A percentile compares a stretch with the other conserved stretches of the same genome.
phyloP scores from a whole-genome alignment of 2,113 vertebrate genomes.

The Polypterus senegalus region DNA sequence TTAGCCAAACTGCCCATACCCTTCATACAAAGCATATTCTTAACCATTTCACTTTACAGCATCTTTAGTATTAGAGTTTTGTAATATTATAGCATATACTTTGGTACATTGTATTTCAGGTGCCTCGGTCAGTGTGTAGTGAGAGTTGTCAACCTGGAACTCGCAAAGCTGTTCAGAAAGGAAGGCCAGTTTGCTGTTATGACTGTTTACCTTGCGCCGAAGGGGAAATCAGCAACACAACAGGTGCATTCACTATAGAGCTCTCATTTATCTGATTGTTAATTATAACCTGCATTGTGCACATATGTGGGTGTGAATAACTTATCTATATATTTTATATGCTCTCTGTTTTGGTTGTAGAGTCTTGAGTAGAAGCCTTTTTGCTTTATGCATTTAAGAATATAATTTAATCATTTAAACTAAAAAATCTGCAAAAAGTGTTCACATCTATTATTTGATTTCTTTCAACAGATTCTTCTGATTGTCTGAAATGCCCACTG shows the following conservation, averaged over 20 bases:
- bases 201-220: conserved; percentile 21
- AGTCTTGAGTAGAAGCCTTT: no score
- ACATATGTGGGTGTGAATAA: no score
- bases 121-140: conserved; percentile 17
- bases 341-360: no score
- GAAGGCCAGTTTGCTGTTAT: conserved; percentile 21
- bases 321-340: no score
- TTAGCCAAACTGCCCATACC: not conserved
- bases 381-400: not conserved
- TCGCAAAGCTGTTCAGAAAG: conserved; percentile 18
- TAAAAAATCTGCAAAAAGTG: no score
- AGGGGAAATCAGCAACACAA: conserved; percentile 22
- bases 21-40: not conserved
- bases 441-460: not conserved
- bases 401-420: no score
- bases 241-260: conserved; percentile 7
- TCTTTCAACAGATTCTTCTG: conserved; percentile 20
- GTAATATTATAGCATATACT: not conserved
- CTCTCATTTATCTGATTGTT: no score
- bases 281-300: no score
- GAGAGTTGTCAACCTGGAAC: conserved; percentile 19
- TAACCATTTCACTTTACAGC: not conserved
- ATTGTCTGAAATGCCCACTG: conserved; percentile 26
- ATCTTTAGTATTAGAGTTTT: not conserved
- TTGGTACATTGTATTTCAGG: conserved; percentile 1